phyloP scores from a whole-genome alignment of 2,797 vertebrate species.

The Rhabdomys pumilio region DNA sequence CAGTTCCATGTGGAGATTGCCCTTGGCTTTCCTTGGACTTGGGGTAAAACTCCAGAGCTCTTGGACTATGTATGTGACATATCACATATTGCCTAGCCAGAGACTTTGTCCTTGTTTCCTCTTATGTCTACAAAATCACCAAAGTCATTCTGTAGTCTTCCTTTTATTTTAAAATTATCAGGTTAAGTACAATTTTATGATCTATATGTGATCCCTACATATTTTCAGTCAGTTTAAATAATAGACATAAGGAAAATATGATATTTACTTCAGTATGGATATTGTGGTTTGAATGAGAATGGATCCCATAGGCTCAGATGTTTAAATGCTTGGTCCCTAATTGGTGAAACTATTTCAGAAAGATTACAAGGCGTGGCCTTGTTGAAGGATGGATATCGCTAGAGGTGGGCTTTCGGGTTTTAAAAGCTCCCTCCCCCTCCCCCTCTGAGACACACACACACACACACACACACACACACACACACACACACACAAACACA shows the following conservation, averaged over 20 bases:
- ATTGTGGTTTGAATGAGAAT: neutral
- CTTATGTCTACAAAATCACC: slow-evolving; percentile 7
- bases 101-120: neutral
- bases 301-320: neutral
- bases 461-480: too few relatives aligned
- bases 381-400: neutral
- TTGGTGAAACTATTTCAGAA: neutral
- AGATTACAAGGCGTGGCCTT: neutral
- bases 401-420: neutral
- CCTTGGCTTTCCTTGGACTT: neutral
- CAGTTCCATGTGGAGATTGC: neutral
- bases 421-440: neutral
- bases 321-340: neutral
- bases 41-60: neutral
- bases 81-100: neutral
- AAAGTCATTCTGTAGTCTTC: neutral
- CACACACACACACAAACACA: too few relatives aligned
- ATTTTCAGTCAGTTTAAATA: slow-evolving; percentile 55
- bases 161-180: slow-evolving; percentile 65
- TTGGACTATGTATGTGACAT: neutral
- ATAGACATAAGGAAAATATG: slow-evolving; percentile 47
- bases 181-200: slow-evolving; percentile 40
- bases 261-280: slow-evolving; percentile 34
- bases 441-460: too few relatives aligned
- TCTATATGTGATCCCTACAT: neutral